A percentile compares a stretch with the other conserved stretches of the same genome.
Evolutionary conservation across 2,888 invertebrate genomes (phyloP).

Genomic region (Fabriciana adippe): DNA sequence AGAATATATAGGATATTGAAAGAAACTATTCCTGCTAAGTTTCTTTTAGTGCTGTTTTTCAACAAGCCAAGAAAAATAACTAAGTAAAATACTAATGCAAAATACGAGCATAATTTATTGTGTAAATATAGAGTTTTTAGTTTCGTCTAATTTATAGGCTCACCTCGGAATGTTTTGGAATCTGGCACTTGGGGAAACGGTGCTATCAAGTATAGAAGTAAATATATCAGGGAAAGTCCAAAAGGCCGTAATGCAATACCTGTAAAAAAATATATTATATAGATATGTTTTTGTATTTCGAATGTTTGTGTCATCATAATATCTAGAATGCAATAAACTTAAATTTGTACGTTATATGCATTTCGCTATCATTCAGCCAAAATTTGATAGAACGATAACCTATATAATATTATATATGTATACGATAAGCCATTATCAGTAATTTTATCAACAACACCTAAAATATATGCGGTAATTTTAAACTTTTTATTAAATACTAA

Average conservation of each 20-base stretch:
- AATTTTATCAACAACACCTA: no score
- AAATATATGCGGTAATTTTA: no score
- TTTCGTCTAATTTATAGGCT: conserved; percentile 33
- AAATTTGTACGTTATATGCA: neutral
- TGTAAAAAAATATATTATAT: conserved; percentile 70
- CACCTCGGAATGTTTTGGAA: conserved; percentile 84
- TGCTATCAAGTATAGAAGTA: conserved; percentile 88
- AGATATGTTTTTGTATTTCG: neutral
- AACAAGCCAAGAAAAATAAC: no score
- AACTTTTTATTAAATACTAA: no score
- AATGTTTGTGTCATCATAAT: conserved; percentile 1
- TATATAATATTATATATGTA: neutral
- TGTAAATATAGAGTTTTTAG: conserved; percentile 17
- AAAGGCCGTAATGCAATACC: conserved; percentile 92
- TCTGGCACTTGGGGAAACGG: conserved; percentile 90
- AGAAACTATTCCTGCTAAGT: no score
- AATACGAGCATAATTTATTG: conserved; percentile 7
- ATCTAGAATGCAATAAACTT: neutral
- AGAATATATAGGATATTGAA: no score
- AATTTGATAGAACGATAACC: neutral
- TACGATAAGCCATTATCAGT: no score
- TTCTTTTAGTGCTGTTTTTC: no score
- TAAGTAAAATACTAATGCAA: neutral
- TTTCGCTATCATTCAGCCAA: neutral
- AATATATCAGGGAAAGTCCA: conserved; percentile 89